Evolutionary conservation across 2,113 vertebrate species (phyloP), one percentile per base, ranked within the genome.

Genomic region (Epinephelus moara): DNA sequence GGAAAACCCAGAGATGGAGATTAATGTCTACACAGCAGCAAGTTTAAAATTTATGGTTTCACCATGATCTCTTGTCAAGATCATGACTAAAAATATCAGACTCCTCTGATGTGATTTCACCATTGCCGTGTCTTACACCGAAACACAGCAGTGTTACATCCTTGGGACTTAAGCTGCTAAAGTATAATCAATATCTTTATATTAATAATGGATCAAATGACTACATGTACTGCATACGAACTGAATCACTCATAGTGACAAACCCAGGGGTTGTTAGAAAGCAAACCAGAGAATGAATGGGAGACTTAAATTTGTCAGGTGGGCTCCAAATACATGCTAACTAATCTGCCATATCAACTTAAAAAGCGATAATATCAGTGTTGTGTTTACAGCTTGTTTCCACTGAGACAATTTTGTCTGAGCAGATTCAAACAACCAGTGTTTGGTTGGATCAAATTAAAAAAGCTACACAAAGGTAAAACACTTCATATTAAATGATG

Each of bases 191-290:
- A 59, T 45, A 61, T 59, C 5, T 25, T 70, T 49, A 50, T 21
- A 59, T 66, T 14, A n/a, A 71, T 52, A 76, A 47, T 57, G 11
- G 50, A 70, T 63, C 27, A 55, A 63, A 40, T 57, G 40, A 66
- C 40, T 23, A 15, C 70, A 21, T 63, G 21, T 47, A 0, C 17
- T 40, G 50, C 47, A 14, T 53, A 10, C 3, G 2, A 63, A 69
- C 33, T 37, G 33, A 37, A 37, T 37, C 33, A 37, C 33, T 37
- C 33, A 37, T 37, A 37, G 33, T 37, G 33, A 37, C 33, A 37
- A 37, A 37, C 33, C 33, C 42, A 45, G 42, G 42, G 9, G 42
- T 8, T 45, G 42, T 11, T 11, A 12, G 9, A 10, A 45, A 12
- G 42, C 42, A 45, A 45, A 45, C 8, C 8, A 45, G 9, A 45